Base-by-base conservation (phyloP, 2,797 vertebrate species). In the Leuciscus waleckii region DNA sequence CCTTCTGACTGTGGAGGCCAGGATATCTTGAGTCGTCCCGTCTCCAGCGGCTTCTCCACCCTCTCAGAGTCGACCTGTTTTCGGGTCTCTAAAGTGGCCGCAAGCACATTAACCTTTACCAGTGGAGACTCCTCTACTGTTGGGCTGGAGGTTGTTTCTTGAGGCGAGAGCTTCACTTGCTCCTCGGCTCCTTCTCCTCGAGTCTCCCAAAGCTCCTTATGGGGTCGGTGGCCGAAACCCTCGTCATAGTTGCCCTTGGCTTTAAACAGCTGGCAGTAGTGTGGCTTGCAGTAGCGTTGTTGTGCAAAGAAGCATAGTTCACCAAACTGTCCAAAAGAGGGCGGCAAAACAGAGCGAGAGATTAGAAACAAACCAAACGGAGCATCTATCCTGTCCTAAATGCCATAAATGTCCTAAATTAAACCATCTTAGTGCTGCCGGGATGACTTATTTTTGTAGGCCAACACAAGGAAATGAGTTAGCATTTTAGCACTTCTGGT, bases 181-280 rank as follows among this genome's bases (percentile, higher is more conserved):
- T 94, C 90, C 0, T 94, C 95, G 49, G 91, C 93, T 0, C 83
- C 89, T 69, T 98, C 97, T 0, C 5, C 91, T 89, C 94, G 97
- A 84, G 93, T 91, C 86, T 95, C 95, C 98, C 98, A 99, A 77
- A 99, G 93, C 90, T 98, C 97, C 81, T 99, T 99, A 90, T 99
- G 98, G 5, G 97, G 97, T 78, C 96, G 97, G 93, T 96, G 97
- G 9, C 98, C 97, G 85, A 99, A 99, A 78, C 98, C 98, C 93
- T 99, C 98, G 21, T 99, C 98, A 0, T 99, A 99, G 91, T 99
- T 99, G 37, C 98, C 98, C 88, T 99, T 99, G 84, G 97, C 94
- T 92, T 99, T 99, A 92, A 99, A 99, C 77, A 99, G 97, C 89
- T 99, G 98, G 91, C 94, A 96, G 94, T 98, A 99, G 92, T 99